Evolutionary conservation across 2,113 vertebrate genomes (phyloP).

Genomic region (Pluvianellus socialis): DNA sequence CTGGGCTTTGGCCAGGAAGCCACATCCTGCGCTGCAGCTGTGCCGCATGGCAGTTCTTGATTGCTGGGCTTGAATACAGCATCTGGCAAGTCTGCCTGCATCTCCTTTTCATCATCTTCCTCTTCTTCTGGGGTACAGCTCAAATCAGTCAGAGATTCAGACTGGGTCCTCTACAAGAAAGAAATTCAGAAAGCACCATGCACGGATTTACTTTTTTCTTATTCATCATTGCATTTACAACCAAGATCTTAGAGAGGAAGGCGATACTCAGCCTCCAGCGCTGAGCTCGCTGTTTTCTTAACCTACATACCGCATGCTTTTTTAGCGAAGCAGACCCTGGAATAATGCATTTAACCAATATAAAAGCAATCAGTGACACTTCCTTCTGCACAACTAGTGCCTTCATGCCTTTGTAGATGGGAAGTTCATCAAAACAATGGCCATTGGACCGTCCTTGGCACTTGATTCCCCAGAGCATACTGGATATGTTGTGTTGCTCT

Average conservation of each 20-base stretch:
- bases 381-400: constrained; percentile 3
- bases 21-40: neutral
- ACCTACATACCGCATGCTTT: neutral
- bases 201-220: neutral
- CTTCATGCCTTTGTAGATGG: constrained; percentile 32
- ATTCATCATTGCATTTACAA: neutral
- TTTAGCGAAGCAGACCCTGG: neutral
- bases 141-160: constrained; percentile 76
- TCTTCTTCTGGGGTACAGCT: constrained; percentile 71
- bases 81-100: constrained; percentile 1
- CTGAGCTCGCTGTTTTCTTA: neutral
- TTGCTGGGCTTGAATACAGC: constrained; percentile 39
- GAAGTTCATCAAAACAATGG: constrained; percentile 35
- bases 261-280: neutral
- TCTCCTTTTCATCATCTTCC: constrained; percentile 53
- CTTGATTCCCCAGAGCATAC: neutral
- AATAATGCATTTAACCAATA: neutral
- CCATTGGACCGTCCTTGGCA: neutral
- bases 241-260: neutral
- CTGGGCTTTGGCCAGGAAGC: neutral
- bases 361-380: neutral
- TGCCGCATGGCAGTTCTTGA: neutral
- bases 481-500: constrained; percentile 14
- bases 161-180: constrained; percentile 68
- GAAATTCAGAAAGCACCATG: neutral